Evolutionary conservation across 2,888 invertebrate genomes (phyloP).

Genomic region (Drosophila rubida): DNA sequence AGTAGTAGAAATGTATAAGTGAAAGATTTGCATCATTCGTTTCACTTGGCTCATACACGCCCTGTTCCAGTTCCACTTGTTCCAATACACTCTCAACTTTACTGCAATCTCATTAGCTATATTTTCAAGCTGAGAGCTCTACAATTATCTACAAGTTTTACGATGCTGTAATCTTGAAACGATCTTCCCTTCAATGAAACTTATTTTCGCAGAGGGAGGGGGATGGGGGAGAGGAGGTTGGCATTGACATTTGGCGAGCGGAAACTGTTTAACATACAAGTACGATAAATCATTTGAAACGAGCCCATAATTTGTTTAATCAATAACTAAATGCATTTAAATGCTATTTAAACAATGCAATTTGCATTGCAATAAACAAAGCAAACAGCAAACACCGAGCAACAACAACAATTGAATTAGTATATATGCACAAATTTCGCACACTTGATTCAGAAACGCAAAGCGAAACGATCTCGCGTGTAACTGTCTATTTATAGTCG

Average conservation of each 20-base stretch:
- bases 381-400: too few relatives aligned
- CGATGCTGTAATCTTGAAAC: neutral
- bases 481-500: slow-evolving; percentile 8
- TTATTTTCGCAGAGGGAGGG: neutral
- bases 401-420: slow-evolving; percentile 19
- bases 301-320: slow-evolving; percentile 43
- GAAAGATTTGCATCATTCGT: neutral
- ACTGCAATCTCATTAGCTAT: neutral
- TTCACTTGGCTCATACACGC: too few relatives aligned
- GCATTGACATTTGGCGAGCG: slow-evolving; percentile 43
- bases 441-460: slow-evolving; percentile 55
- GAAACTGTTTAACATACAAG: slow-evolving; percentile 58
- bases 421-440: slow-evolving; percentile 37
- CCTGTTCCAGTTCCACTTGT: neutral
- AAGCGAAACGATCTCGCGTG: slow-evolving; percentile 3
- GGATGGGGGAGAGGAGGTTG: neutral
- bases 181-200: slow-evolving; percentile 8
- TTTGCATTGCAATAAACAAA: slow-evolving; percentile 24
- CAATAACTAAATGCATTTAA: slow-evolving; percentile 58
- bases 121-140: neutral
- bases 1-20: too few relatives aligned
- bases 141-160: neutral
- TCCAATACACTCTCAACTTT: neutral
- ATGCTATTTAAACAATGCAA: slow-evolving; percentile 52
- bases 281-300: slow-evolving; percentile 41